phyloP scores from a whole-genome alignment of 2,888 invertebrate genomes.

The Suillia variegata region DNA sequence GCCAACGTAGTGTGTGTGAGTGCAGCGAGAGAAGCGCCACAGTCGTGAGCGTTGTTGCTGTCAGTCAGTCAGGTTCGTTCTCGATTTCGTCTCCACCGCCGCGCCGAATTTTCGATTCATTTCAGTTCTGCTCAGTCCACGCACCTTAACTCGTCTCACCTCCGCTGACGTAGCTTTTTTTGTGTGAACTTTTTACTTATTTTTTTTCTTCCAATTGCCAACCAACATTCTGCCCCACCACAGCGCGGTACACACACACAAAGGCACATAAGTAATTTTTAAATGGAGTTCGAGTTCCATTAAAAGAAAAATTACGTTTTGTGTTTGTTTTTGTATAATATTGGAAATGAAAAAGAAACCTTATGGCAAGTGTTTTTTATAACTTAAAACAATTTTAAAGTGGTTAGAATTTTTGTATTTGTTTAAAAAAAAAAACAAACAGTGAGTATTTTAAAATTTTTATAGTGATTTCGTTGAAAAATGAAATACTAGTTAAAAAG shows the following conservation, averaged over 20 bases:
- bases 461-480: no score
- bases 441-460: no score
- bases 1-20: no score
- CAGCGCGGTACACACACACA: neutral
- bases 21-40: neutral
- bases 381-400: no score
- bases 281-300: slow-evolving; percentile 26
- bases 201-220: slow-evolving; percentile 22
- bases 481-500: slow-evolving; percentile 6
- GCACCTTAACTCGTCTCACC: slow-evolving; percentile 45
- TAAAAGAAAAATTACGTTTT: slow-evolving; percentile 8
- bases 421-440: neutral
- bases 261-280: slow-evolving; percentile 22
- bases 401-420: no score
- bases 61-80: neutral
- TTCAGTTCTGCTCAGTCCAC: slow-evolving; percentile 51
- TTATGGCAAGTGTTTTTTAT: no score
- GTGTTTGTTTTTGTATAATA: no score
- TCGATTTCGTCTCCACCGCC: slow-evolving; percentile 38
- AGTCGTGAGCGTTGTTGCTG: no score
- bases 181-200: no score
- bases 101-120: slow-evolving; percentile 46
- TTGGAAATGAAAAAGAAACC: no score
- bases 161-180: slow-evolving; percentile 54
- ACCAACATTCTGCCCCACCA: slow-evolving; percentile 20